phyloP scores from a whole-genome alignment of 2,113 vertebrate genomes.

The Furnarius figulus region DNA sequence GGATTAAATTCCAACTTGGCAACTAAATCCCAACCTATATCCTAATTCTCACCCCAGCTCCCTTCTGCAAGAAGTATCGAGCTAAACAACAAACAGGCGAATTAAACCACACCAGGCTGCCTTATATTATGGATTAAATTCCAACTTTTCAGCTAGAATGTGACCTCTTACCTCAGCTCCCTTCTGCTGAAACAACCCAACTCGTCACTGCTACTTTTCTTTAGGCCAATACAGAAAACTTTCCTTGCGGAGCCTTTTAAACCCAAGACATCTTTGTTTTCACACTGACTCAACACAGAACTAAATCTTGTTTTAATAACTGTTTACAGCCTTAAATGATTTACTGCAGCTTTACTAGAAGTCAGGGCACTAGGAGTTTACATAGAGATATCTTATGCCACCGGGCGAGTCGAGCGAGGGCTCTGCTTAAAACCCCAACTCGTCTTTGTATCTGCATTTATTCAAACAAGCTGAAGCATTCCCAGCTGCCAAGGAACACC shows the following conservation, averaged over 20 bases:
- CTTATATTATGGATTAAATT: background rate
- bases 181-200: background rate
- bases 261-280: background rate
- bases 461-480: background rate
- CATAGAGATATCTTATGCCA: background rate
- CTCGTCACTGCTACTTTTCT: background rate
- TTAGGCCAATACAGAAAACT: background rate
- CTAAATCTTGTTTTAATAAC: background rate
- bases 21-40: background rate
- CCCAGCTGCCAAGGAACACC: background rate
- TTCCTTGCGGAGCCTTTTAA: background rate
- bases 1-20: background rate
- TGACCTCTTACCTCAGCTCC: background rate
- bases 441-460: background rate
- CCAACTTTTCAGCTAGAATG: background rate
- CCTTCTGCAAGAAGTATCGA: background rate
- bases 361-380: background rate
- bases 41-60: background rate
- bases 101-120: background rate
- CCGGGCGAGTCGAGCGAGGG: background rate
- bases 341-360: constrained; percentile 3
- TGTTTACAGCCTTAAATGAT: background rate
- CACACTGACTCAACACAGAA: background rate
- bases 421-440: background rate
- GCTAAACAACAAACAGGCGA: background rate